Evolutionary conservation across 2,888 invertebrate species (phyloP).

Genomic region (Torymus tubicola): DNA sequence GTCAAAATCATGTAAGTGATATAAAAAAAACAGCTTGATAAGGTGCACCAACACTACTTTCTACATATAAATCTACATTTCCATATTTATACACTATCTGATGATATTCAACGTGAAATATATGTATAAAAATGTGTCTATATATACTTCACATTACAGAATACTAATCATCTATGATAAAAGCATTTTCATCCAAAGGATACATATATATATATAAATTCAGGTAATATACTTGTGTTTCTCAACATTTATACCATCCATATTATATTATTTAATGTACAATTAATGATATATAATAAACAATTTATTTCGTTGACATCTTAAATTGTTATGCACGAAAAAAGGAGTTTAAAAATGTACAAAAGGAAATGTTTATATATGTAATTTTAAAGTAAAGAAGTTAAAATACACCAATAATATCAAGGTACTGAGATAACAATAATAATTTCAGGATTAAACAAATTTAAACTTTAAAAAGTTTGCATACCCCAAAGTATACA

Average conservation of each 20-base stretch:
- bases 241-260: too few relatives aligned
- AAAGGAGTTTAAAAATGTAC: constrained; percentile 12
- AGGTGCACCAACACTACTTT: constrained; percentile 70
- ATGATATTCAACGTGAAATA: constrained; percentile 14
- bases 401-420: constrained; percentile 10
- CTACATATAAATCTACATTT: constrained; percentile 66
- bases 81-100: constrained; percentile 22
- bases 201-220: background rate
- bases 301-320: constrained; percentile 5
- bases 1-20: constrained; percentile 56
- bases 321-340: background rate
- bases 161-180: constrained; percentile 28
- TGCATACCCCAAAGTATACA: constrained; percentile 72
- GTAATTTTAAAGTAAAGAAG: background rate
- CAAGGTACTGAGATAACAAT: constrained; percentile 1
- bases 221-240: constrained; percentile 3
- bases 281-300: too few relatives aligned
- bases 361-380: constrained; percentile 19
- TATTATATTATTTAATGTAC: too few relatives aligned
- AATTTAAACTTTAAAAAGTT: constrained; percentile 45
- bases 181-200: constrained; percentile 24
- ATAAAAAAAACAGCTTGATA: constrained; percentile 73
- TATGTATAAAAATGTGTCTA: constrained; percentile 31
- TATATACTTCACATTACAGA: constrained; percentile 20
- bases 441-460: constrained; percentile 9